Percentiles rank a stretch among this genome's conserved stretches.
Evolutionary conservation across 2,113 vertebrate genomes (phyloP).

Genomic region (Ahaetulla prasina): DNA sequence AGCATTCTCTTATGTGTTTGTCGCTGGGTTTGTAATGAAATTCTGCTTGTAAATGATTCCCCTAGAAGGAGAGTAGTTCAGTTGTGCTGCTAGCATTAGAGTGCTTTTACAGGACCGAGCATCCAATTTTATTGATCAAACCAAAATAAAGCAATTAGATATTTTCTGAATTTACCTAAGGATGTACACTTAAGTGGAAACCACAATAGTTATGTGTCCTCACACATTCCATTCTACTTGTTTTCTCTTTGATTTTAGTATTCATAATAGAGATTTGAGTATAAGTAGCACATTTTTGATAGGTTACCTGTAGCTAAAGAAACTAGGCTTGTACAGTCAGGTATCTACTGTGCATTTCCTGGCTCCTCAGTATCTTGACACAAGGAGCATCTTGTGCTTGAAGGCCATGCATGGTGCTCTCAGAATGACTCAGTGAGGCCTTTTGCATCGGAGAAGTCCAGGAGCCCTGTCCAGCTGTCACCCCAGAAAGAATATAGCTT

Average conservation of each 20-base stretch:
- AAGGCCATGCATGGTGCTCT: conserved; percentile 28
- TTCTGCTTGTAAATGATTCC: not conserved
- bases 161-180: not conserved
- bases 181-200: not conserved
- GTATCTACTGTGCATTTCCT: not conserved
- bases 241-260: not conserved
- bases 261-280: not conserved
- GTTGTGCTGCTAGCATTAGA: not conserved
- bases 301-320: not conserved
- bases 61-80: not conserved
- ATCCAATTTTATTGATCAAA: not conserved
- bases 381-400: conserved; percentile 42
- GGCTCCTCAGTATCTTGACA: not conserved
- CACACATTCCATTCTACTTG: not conserved
- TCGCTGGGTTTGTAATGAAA: not conserved
- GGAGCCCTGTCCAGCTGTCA: not conserved
- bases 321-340: not conserved
- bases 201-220: not conserved
- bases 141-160: not conserved
- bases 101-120: not conserved
- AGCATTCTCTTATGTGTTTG: not conserved
- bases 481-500: conserved; percentile 40
- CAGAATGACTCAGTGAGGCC: conserved; percentile 49
- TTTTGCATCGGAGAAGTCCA: not conserved
- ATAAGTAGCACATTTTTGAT: not conserved